Percentiles rank a stretch among this genome's conserved stretches.
These are phyloP conservation scores for Azemiops feae DNA, from an alignment of 2,113 vertebrate genomes.

Conservation along the genomic window DNA sequence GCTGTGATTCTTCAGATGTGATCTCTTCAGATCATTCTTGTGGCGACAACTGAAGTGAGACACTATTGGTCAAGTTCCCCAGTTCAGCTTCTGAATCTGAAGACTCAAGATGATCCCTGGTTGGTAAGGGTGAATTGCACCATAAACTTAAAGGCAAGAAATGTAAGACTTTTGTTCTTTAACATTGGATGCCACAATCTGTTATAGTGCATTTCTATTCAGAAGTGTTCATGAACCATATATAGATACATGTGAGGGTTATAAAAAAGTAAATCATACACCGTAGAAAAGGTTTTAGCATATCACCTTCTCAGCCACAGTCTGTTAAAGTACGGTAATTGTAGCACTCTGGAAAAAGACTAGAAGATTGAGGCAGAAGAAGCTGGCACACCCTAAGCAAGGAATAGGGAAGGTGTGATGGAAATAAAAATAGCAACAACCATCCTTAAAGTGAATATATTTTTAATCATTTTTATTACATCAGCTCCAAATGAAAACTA, in stretches of 20 bases:
- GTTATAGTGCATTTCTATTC: neutral
- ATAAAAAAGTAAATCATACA: neutral
- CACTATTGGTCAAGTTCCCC: neutral
- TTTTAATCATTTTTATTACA: slow-evolving; percentile 21
- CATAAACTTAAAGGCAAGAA: neutral
- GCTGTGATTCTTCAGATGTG: neutral
- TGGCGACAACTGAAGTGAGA: neutral
- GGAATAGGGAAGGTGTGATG: neutral
- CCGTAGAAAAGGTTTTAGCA: neutral
- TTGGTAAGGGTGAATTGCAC: neutral
- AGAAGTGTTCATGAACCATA: neutral
- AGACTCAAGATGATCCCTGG: neutral
- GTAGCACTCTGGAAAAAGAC: neutral
- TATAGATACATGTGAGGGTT: neutral
- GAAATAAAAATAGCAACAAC: neutral
- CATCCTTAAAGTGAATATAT: slow-evolving; percentile 19
- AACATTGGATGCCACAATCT: neutral
- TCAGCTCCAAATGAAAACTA: slow-evolving; percentile 20
- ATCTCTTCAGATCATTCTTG: neutral
- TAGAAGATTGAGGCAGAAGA: neutral
- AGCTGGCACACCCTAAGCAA: neutral
- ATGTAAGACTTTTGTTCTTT: neutral
- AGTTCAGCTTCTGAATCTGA: neutral
- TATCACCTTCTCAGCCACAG: neutral
- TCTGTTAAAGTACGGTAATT: neutral